Evolutionary conservation across 2,797 vertebrate genomes (phyloP), one percentile per base, ranked within the genome.

Genomic region (Darevskia nairensis): DNA sequence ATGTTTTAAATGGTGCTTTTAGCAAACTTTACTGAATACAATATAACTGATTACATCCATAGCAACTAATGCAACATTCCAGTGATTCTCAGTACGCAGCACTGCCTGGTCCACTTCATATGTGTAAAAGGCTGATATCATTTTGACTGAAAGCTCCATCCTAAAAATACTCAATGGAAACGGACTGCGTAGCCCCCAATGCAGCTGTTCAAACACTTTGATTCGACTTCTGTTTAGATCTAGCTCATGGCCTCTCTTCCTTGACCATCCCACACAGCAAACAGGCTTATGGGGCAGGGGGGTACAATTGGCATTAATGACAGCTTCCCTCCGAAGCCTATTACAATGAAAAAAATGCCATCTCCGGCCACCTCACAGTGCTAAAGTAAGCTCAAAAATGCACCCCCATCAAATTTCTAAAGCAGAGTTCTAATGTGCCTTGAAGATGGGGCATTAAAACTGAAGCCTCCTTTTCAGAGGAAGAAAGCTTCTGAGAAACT

Each of bases 1-100:
- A 84, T 82, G 46, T 87, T 91, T 86, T 50, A 8, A 27, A 25
- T 2, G 29, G 86, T 79, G 80, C 61, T 81, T 90, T 92, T 82
- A 82, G 77, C 82, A 41, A 89, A 89, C 8, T 0, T 0, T 10
- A 74, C 61, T 0, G 21, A 29, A 88, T 35, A 44, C 46, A 84
- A 90, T 92, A 85, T 6, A 55, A 76, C 79, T 87, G 84, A 86
- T 88, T 89, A n/a, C 3, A 50, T 10, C 84, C 82, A 44, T 55
- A 81, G 71, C 74, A 89, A 92, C 64, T 6, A 29, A 0, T 2
- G 75, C 80, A 90, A 86, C 9, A 17, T 89, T 92, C 83, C 25
- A 35, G 6, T 10, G 72, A 39, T 29, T 66, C 23, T 39, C 15
- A 32, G 29, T 9, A 32, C 59, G 19, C 80, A 68, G 3, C 23